Base-by-base conservation (phyloP, 2,888 invertebrate genomes). In the Charanyca ferruginea region DNA sequence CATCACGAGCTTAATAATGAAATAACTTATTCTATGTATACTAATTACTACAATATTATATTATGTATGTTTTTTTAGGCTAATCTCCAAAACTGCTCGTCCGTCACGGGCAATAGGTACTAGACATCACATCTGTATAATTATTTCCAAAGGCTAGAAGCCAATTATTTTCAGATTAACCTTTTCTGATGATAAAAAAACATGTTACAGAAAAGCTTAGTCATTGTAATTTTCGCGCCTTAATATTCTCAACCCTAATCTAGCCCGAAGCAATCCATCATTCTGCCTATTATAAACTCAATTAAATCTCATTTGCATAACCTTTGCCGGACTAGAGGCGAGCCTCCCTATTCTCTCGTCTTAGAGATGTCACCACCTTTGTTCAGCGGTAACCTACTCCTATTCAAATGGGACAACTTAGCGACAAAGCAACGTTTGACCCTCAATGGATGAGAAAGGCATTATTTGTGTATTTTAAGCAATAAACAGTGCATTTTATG, bases 401-500 rank as follows among this genome's bases (percentile, higher is more conserved):
- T 82, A 86, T 93, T 91, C 83, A 91, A 87, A 87, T 84, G 80
- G 87, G 89, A 92, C 94, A 94, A 94, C 93, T 94, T 94, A 94
- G 88, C 84, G 80, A 95, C 95, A 95, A 95, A 91, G 84, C 87
- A 73, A 83, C 88, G 90, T 94, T 94, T 94, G 94, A 94, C 94
- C 95, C 93, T 93, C 93, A 92, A 93, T 87, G 87, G 88, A 90
- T 88, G 89, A 89, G 91, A 91, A 89, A 88, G 88, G 89, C 89
- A 88, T 88, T 95, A 94, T 95, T 95, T 95, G 95, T 94, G 94
- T 95, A 94, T 93, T 94, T 95, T 95, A 88, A 93, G 95, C 92
- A 95, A 95, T 95, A 95, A 95, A 95, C 95, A 95, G 94, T 92
- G 93, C 92, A 89, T 94, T 95, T 95, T 94, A 95, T 94, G 94